A percentile compares a stretch with the other conserved stretches of the same genome.
phyloP scores from a whole-genome alignment of 1,140 invertebrate species.

The Heliconius hewitsoni region DNA sequence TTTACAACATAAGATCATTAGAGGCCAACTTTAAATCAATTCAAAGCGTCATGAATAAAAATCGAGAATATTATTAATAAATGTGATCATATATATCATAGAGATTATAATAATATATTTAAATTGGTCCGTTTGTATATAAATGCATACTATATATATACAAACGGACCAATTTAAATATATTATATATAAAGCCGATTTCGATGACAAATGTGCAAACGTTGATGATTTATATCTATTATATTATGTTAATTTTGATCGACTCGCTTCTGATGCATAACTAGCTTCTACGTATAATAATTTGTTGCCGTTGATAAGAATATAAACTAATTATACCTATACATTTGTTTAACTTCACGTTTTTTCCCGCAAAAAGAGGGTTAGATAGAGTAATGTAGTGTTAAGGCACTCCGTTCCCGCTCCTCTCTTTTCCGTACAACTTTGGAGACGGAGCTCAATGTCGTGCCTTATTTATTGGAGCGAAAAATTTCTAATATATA shows the following conservation, averaged over 20 bases:
- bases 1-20: slow-evolving; percentile 13
- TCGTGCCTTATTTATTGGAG: too few species aligned
- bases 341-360: too few species aligned
- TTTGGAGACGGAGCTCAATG: too few species aligned
- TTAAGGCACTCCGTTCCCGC: too few species aligned
- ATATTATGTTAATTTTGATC: slow-evolving; percentile 36
- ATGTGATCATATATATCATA: slow-evolving; percentile 49
- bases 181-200: slow-evolving; percentile 33
- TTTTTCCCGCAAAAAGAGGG: too few species aligned
- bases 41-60: slow-evolving; percentile 23
- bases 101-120: slow-evolving; percentile 73
- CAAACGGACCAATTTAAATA: too few species aligned
- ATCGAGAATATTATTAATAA: slow-evolving; percentile 30
- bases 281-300: not conserved
- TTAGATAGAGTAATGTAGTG: too few species aligned
- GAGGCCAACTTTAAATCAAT: slow-evolving; percentile 41
- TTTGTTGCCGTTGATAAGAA: not conserved
- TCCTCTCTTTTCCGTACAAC: too few species aligned
- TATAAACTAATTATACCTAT: too few species aligned
- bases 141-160: not conserved
- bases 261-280: slow-evolving; percentile 20
- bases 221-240: slow-evolving; percentile 38
- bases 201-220: slow-evolving; percentile 57
- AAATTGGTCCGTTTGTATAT: slow-evolving; percentile 47
- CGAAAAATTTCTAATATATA: too few species aligned